These are phyloP conservation scores for Tetrax tetrax DNA, from an alignment of 2,113 vertebrate genomes.

Conservation along the genomic window DNA sequence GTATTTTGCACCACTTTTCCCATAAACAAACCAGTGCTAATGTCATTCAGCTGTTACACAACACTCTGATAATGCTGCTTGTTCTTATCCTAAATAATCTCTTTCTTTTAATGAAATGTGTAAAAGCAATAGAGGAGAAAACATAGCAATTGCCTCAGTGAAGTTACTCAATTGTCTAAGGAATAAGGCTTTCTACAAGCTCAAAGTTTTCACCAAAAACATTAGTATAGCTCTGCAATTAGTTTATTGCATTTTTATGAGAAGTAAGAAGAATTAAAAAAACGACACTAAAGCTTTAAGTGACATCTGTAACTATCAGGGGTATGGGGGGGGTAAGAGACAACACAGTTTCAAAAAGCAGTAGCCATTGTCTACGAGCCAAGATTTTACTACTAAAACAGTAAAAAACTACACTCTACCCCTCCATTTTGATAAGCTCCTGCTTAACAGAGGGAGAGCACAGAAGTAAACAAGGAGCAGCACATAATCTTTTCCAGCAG, in stretches of 20 bases:
- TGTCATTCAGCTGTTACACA: not conserved
- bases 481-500: not conserved
- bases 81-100: not conserved
- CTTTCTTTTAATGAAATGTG: not conserved
- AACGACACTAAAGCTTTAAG: not conserved
- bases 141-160: not conserved
- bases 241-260: not conserved
- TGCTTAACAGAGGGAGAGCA: not conserved
- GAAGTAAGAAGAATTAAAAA: not conserved
- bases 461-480: not conserved
- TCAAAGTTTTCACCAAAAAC: not conserved
- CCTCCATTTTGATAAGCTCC: not conserved
- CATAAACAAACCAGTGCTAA: not conserved
- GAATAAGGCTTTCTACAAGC: not conserved
- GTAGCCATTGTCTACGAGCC: not conserved
- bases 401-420: not conserved
- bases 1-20: not conserved
- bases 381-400: not conserved
- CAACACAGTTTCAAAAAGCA: not conserved
- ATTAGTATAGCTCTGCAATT: fast-evolving
- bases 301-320: fast-evolving
- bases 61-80: fast-evolving
- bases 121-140: not conserved
- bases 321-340: fast-evolving
- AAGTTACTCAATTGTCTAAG: not conserved